Percentiles rank a stretch among this genome's conserved stretches.
Evolutionary conservation across 2,797 vertebrate genomes (phyloP).

Genomic region (Micropoecilia bifurca): DNA sequence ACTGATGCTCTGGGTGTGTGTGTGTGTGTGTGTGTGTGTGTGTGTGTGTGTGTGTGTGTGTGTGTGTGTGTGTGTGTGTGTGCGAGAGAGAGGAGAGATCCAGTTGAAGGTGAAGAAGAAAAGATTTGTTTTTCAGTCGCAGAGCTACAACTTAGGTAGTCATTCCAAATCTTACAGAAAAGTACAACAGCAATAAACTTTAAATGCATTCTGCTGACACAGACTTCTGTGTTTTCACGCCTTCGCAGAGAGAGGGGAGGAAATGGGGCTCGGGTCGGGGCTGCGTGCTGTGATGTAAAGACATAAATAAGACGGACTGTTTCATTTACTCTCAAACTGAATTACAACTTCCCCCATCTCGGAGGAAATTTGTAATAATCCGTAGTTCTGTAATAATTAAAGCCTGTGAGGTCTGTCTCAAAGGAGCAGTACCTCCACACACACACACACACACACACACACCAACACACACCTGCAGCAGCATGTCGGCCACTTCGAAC

Average conservation of each 20-base stretch:
- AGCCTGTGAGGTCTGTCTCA: background rate
- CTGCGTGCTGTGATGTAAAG: background rate
- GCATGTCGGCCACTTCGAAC: background rate
- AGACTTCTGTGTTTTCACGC: background rate
- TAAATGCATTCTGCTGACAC: background rate
- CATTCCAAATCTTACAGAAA: background rate
- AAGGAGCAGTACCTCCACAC: background rate
- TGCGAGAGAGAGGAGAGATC: background rate
- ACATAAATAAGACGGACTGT: background rate
- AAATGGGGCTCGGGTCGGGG: background rate
- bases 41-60: no score
- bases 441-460: background rate
- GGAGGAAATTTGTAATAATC: background rate
- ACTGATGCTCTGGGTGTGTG: no score
- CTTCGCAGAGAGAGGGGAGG: background rate
- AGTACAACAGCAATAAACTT: background rate
- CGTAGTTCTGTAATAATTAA: background rate
- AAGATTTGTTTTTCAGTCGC: background rate
- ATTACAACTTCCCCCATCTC: background rate
- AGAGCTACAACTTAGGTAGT: background rate
- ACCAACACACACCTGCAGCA: background rate
- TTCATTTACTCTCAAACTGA: background rate
- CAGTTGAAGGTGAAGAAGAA: background rate
- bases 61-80: no score
- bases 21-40: no score